Evolutionary conservation across 1,140 invertebrate species (phyloP), one percentile per base, ranked within the genome.

Genomic region (Sitophilus oryzae): DNA sequence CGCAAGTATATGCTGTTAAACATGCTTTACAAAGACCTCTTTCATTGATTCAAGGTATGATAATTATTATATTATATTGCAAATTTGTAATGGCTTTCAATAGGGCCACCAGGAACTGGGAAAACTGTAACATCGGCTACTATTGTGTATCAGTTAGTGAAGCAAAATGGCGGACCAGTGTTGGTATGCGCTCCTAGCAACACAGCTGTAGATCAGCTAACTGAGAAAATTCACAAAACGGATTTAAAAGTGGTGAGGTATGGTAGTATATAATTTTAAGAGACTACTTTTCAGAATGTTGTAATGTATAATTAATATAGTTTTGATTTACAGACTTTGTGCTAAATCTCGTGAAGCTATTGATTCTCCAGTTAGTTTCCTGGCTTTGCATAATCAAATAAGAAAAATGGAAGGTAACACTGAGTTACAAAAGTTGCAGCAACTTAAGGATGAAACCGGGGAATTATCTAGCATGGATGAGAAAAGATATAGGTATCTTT

Each of bases 41-140:
- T 4, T 96, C 92, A 16, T 72, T 99, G 0, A 99, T 99, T 66
- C 97, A 99, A 80, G 93, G 53, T 56, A 45, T 10, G 1, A 22
- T 35, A 4, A 4, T 4, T 8, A 9, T 4, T 4, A 4, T 38
- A 38, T 38, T 38, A n/a, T 38, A 4, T 38, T 15, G 4, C 16
- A 38, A 8, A 38, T 8, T n/a, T n/a, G n/a, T n/a, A 38, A 9
- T 8, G 14, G 5, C 9, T 4, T 11, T 23, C 21, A 23, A 35
- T 23, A 56, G 55, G 86, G 1, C 86, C 86, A 0, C 93, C 93
- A 2, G 93, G 93, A 21, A 99, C 96, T 0, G 96, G 96, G 1
- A 99, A 99, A 76, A 99, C 97, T 0, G 96, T 99, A 0, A 99
- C 97, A 1, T 99, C 96, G 5, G 97, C 97, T 0, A 98, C 96